These are phyloP conservation scores for Athetis lepigone DNA, from an alignment of 2,888 invertebrate species.

Conservation along the genomic window DNA sequence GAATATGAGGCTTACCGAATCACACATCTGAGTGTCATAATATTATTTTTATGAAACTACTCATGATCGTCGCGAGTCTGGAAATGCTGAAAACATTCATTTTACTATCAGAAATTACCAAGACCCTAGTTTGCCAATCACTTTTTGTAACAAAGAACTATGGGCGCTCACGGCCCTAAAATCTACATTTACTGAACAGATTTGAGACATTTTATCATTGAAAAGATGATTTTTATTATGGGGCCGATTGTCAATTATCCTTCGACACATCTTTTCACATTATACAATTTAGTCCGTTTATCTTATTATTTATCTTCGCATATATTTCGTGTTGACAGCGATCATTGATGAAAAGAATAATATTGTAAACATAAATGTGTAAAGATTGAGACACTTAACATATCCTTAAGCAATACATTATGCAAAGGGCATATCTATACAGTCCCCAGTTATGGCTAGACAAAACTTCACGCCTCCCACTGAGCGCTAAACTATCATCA, in stretches of 20 bases:
- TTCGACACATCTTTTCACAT: background rate
- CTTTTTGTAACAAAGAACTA: conserved; percentile 31
- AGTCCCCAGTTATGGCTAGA: background rate
- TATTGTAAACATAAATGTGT: background rate
- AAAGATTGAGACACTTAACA: background rate
- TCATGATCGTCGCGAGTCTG: conserved; percentile 20
- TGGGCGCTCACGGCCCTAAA: no score
- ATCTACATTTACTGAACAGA: no score
- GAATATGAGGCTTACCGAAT: background rate
- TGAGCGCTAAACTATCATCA: conserved; percentile 28
- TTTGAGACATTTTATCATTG: no score
- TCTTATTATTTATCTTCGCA: conserved; percentile 28
- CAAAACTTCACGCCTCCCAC: background rate
- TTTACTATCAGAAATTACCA: background rate
- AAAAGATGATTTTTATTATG: no score
- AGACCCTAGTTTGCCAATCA: background rate
- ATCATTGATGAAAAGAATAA: background rate
- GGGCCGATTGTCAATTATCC: background rate
- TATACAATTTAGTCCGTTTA: conserved; percentile 11
- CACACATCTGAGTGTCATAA: conserved; percentile 30
- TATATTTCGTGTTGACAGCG: conserved; percentile 28
- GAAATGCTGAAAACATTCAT: background rate
- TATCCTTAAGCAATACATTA: background rate
- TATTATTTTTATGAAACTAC: conserved; percentile 24
- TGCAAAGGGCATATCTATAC: background rate